These are phyloP conservation scores for Cynopterus brachyotis DNA, from an alignment of 2,113 vertebrate species.

Conservation along the genomic window DNA sequence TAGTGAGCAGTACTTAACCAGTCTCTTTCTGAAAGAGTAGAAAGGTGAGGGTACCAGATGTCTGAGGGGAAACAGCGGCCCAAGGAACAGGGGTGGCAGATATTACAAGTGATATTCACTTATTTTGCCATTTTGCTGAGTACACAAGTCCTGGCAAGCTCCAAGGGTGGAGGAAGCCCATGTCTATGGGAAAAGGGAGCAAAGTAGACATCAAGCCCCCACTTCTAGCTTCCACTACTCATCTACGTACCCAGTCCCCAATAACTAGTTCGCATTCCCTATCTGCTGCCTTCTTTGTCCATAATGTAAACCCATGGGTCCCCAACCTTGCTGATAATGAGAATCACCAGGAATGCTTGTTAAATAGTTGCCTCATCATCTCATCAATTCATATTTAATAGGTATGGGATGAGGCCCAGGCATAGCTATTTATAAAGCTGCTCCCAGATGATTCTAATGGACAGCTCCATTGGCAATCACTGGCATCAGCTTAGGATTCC, in stretches of 20 bases:
- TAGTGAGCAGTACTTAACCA: not conserved
- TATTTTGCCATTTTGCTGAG: constrained; percentile 20
- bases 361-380: not conserved
- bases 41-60: not conserved
- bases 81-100: not conserved
- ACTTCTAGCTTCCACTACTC: not conserved
- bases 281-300: not conserved
- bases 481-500: not conserved
- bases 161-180: not conserved
- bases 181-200: not conserved
- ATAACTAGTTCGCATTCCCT: not conserved
- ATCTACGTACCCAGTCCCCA: not conserved
- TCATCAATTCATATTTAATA: not conserved
- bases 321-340: not conserved
- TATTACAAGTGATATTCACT: not conserved
- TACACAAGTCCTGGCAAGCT: not conserved
- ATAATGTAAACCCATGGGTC: not conserved
- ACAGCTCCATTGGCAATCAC: not conserved
- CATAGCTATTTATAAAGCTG: not conserved
- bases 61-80: not conserved
- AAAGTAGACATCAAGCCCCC: not conserved
- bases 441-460: not conserved
- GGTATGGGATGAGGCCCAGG: not conserved
- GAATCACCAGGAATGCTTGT: constrained; percentile 4
- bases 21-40: not conserved